phyloP scores from a whole-genome alignment of 2,113 vertebrate genomes.

The Psammodynastes pulverulentus region DNA sequence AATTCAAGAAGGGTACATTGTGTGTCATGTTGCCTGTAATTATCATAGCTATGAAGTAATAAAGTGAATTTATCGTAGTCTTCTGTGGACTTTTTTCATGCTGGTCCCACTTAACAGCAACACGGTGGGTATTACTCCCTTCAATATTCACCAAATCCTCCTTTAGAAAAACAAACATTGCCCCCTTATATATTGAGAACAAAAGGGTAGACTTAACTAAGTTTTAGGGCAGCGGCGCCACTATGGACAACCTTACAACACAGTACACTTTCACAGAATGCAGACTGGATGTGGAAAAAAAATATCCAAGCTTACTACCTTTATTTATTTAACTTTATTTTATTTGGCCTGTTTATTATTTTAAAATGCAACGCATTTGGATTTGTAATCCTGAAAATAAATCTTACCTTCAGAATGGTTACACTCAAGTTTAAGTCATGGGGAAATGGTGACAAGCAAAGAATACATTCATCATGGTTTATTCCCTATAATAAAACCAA shows the following conservation, averaged over 20 bases:
- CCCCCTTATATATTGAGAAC: background rate
- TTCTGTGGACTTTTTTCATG: background rate
- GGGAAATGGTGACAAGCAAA: slow-evolving; percentile 61
- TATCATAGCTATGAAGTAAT: background rate
- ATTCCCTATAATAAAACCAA: slow-evolving; percentile 60
- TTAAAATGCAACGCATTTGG: slow-evolving; percentile 75
- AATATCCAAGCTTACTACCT: background rate
- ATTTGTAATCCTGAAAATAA: slow-evolving; percentile 77
- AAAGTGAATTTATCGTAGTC: background rate
- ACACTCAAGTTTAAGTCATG: slow-evolving; percentile 69
- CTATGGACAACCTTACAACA: background rate
- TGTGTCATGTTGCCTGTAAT: background rate
- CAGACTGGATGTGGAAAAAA: background rate
- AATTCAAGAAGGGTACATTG: background rate
- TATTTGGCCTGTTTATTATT: slow-evolving; percentile 76
- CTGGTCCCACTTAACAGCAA: background rate
- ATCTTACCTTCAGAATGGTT: slow-evolving; percentile 72
- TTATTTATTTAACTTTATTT: slow-evolving; percentile 10
- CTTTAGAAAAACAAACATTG: background rate
- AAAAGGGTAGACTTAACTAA: background rate
- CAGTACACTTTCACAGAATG: background rate
- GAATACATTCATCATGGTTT: slow-evolving; percentile 75
- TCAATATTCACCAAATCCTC: background rate
- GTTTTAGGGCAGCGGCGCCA: background rate
- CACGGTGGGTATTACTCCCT: background rate